Base-by-base conservation (phyloP, 2,113 vertebrate species). In the Oxygymnocypris stewartii region DNA sequence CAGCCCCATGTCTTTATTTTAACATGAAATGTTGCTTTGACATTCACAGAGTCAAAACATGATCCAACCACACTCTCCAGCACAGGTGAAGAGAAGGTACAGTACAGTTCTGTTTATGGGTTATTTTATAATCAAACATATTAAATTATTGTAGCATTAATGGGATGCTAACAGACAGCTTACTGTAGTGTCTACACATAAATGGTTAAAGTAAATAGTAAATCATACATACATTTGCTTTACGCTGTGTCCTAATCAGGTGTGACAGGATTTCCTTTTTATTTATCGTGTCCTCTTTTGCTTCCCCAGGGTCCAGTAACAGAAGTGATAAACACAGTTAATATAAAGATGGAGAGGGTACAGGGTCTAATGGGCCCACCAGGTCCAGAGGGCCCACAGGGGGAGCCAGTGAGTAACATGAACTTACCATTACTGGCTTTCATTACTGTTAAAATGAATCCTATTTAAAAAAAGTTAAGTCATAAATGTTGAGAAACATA, bases 371-470 rank as follows among this genome's bases (percentile, higher is more conserved):
- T 89, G 0, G 96, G 96, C 11, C 94, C 93, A 0, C 87, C 89
- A 73, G 37, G 69, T n/a, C 69, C 37, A 73, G 12, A 42, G 0
- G 96, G 1, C 23, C 88, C 92, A 18, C 82, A 97, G 0, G 97
- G 98, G 1, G 94, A 96, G 65, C 94, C 95, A 0, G 96, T 97
- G 91, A 97, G 97, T 95, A 10, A 51, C 14, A 12, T 51, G 1
- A 65, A 18, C 42, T 16, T 49, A 25, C 4, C 18, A 65, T 69
- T n/a, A n/a, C n/a, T 12, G 3, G 14, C 28, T n/a, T 20, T 0
- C 8, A 79, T 23, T 54, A 74, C 8, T 71, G 18, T 71, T 71
- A 20, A 40, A 20, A 40, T 20, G 0, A 31, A 71, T 40, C 20
- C 12, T 18, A 28, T 40, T 61, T 20, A 5, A 25, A 42, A 49